Conservation (phyloP, 2,888 invertebrate species). For the Tuta absoluta region DNA sequence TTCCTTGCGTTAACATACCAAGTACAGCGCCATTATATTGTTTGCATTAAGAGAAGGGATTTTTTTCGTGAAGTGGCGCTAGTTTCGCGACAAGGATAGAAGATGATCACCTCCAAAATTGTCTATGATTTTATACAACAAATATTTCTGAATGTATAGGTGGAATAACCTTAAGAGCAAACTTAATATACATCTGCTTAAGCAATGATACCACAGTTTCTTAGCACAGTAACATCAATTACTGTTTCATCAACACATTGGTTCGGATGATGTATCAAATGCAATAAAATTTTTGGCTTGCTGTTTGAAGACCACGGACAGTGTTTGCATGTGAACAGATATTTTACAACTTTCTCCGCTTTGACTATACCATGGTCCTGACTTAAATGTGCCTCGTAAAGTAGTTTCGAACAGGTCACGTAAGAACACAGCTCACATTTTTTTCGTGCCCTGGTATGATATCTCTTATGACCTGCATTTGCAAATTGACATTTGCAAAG, state of each 20-base stretch:
- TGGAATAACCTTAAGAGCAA: neutral
- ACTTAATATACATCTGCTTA: constrained; percentile 17
- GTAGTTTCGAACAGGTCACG: constrained; percentile 30
- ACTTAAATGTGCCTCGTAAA: neutral
- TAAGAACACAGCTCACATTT: constrained; percentile 41
- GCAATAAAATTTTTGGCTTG: constrained; percentile 54
- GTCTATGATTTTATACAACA: too few species aligned
- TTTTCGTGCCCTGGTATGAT: constrained; percentile 27
- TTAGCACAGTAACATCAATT: constrained; percentile 50
- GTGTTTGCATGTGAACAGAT: constrained; percentile 47
- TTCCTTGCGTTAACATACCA: too few species aligned
- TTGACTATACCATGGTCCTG: constrained; percentile 30
- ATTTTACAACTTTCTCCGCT: constrained; percentile 28
- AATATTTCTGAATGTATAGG: neutral
- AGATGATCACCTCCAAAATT: too few species aligned
- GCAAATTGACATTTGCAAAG: constrained; percentile 32
- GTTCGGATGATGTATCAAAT: constrained; percentile 66
- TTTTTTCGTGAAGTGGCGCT: too few species aligned
- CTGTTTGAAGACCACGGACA: constrained; percentile 55
- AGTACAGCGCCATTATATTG: too few species aligned
- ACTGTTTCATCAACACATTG: constrained; percentile 49
- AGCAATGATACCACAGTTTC: constrained; percentile 44
- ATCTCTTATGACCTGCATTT: constrained; percentile 26
- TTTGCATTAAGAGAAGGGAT: too few species aligned
- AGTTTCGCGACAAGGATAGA: too few species aligned